Evolutionary conservation across 2,113 vertebrate genomes (phyloP).

Genomic region (Otocyon megalotis): DNA sequence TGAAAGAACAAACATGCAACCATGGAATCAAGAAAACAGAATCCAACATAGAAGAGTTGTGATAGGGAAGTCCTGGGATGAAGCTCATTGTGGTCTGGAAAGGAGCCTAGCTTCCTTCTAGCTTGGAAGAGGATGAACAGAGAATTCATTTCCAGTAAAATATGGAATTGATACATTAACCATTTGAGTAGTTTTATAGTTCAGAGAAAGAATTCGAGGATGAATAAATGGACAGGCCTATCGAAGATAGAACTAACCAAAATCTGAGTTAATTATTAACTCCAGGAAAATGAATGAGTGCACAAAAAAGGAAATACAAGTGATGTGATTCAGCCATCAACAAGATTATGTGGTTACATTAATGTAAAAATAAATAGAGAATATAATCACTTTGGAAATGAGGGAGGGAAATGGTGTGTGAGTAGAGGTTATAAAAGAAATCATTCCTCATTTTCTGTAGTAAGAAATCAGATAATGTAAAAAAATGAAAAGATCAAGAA

Average conservation of each 20-base stretch:
- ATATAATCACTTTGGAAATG: constrained; percentile 14
- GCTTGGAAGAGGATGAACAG: background rate
- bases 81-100: background rate
- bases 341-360: constrained; percentile 36
- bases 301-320: constrained; percentile 53
- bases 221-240: constrained; percentile 4
- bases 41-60: background rate
- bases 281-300: constrained; percentile 30
- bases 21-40: constrained; percentile 26
- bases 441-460: background rate
- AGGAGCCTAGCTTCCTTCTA: background rate
- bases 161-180: background rate
- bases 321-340: constrained; percentile 43
- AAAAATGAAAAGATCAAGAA: constrained; percentile 54
- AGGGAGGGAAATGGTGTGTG: background rate
- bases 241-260: constrained; percentile 46
- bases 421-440: constrained; percentile 12
- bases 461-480: constrained; percentile 18
- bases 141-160: background rate
- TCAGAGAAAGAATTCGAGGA: background rate
- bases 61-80: background rate
- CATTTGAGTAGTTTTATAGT: background rate
- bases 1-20: constrained; percentile 9
- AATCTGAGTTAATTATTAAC: constrained; percentile 62
- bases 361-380: constrained; percentile 56